Conservation (phyloP, 1,140 invertebrate species). For the Oreohelix idahoensis region DNA sequence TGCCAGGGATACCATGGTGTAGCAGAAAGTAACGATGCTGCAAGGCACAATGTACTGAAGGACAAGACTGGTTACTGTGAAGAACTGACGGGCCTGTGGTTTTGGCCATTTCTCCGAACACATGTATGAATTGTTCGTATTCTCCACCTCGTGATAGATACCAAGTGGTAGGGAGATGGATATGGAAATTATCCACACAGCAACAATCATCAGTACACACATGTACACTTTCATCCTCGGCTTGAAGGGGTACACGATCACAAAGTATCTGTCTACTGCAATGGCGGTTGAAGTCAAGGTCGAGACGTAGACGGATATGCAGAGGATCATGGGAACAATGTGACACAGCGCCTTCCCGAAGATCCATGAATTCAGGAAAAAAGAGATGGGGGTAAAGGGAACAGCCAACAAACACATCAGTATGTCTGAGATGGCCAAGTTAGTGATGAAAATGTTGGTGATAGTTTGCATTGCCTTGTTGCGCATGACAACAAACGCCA, state of each 20-base stretch:
- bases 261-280: constrained; percentile 95
- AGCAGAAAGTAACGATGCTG: constrained; percentile 93
- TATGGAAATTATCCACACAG: constrained; percentile 91
- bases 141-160: constrained; percentile 77
- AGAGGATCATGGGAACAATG: constrained; percentile 91
- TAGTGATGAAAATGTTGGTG: constrained; percentile 97
- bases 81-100: constrained; percentile 79
- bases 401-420: constrained; percentile 92
- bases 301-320: constrained; percentile 89
- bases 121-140: constrained; percentile 76
- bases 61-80: constrained; percentile 88
- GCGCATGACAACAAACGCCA: constrained; percentile 86
- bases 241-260: constrained; percentile 97
- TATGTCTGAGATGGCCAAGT: constrained; percentile 96
- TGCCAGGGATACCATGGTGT: constrained; percentile 90
- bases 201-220: constrained; percentile 85
- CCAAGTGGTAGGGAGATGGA: constrained; percentile 93
- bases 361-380: constrained; percentile 89
- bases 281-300: constrained; percentile 96
- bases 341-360: constrained; percentile 91
- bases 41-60: constrained; percentile 96
- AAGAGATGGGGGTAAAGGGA: constrained; percentile 82
- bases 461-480: constrained; percentile 97
- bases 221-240: constrained; percentile 85
- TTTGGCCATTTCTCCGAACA: constrained; percentile 94